Percentiles rank a stretch among this genome's conserved stretches.
phyloP scores from a whole-genome alignment of 2,113 vertebrate species.

The Egretta garzetta region DNA sequence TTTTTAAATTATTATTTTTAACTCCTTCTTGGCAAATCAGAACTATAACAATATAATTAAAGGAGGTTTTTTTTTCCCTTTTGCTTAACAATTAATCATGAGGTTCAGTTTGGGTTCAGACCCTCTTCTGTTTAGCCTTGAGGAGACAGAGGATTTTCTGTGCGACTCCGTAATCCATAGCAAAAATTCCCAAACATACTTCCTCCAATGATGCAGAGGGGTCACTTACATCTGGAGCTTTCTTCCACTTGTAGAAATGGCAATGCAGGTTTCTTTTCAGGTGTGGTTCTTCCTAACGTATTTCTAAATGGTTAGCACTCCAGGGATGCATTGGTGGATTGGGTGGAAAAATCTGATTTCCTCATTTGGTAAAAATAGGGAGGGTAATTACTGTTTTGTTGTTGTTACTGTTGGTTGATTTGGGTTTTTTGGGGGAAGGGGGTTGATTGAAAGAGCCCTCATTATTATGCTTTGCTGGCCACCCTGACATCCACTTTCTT shows the following conservation, averaged over 20 bases:
- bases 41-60: background rate
- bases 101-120: background rate
- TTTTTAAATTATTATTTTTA: background rate
- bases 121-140: background rate
- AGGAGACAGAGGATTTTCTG: background rate
- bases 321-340: background rate
- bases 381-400: background rate
- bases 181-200: background rate
- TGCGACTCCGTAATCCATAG: background rate
- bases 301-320: background rate
- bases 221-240: background rate
- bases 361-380: background rate
- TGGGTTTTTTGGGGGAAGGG: accelerated
- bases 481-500: background rate
- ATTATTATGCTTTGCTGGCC: background rate
- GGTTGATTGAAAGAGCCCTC: background rate
- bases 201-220: background rate
- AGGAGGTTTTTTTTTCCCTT: background rate
- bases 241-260: background rate
- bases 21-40: background rate
- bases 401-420: background rate
- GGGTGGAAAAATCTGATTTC: background rate
- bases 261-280: background rate
- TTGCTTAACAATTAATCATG: background rate
- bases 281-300: background rate